A percentile compares a stretch with the other conserved stretches of the same genome.
Conservation (phyloP, 2,113 vertebrate genomes). For the Stictonetta naevosa region DNA sequence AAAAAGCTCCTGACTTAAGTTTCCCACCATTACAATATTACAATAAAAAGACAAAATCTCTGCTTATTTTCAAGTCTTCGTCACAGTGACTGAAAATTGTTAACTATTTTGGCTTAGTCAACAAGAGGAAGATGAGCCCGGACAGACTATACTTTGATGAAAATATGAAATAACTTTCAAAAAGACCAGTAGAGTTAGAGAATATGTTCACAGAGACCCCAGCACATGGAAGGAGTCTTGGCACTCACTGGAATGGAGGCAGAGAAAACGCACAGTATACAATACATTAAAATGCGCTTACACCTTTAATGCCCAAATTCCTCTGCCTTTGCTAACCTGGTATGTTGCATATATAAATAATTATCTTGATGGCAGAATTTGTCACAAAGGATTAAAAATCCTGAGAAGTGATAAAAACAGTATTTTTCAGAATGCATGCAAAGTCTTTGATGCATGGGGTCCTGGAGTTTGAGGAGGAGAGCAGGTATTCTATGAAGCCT, state of each 20-base stretch:
- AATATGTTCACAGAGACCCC: background rate
- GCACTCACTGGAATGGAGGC: background rate
- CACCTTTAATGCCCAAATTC: background rate
- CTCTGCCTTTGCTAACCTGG: background rate
- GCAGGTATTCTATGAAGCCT: background rate
- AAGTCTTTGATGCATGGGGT: background rate
- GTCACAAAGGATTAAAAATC: background rate
- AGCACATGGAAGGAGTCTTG: background rate
- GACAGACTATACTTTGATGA: background rate
- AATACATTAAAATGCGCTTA: background rate
- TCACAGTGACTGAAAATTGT: background rate
- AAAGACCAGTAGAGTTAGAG: background rate
- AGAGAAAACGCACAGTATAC: background rate
- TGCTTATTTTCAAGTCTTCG: background rate
- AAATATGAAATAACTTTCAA: background rate
- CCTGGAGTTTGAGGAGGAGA: background rate
- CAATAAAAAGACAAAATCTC: background rate
- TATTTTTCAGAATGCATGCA: background rate
- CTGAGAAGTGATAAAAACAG: background rate
- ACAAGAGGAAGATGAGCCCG: background rate
- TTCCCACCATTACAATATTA: background rate
- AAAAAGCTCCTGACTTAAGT: background rate
- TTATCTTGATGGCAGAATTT: background rate
- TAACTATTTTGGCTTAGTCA: background rate
- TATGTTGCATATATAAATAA: background rate